phyloP scores from a whole-genome alignment of 2,113 vertebrate genomes.

The Bufo gargarizans region DNA sequence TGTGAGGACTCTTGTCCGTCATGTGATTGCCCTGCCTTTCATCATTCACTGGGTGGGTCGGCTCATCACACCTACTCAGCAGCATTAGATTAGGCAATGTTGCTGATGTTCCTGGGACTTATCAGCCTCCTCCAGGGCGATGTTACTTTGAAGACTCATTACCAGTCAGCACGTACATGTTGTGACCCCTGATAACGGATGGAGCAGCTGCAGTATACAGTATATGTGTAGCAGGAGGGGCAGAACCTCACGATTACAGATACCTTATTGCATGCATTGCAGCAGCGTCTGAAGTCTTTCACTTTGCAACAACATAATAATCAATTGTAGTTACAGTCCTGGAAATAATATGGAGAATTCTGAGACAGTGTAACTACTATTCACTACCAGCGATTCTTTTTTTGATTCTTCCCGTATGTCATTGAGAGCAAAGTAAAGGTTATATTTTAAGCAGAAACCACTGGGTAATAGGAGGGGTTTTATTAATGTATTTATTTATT shows the following conservation, averaged over 20 bases:
- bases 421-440: no score
- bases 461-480: no score
- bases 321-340: no score
- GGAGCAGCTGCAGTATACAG: not conserved
- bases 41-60: slow-evolving; percentile 25
- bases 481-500: no score
- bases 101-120: slow-evolving; percentile 42
- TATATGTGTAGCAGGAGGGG: not conserved
- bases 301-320: no score
- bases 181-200: slow-evolving; percentile 34
- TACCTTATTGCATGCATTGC: no score
- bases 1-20: not conserved
- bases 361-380: no score
- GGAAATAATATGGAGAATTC: no score
- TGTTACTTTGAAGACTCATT: slow-evolving; percentile 18
- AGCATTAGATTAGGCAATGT: slow-evolving; percentile 36
- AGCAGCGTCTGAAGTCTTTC: no score
- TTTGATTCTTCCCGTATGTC: no score
- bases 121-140: slow-evolving; percentile 32
- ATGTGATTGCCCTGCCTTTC: not conserved
- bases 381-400: no score
- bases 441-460: no score
- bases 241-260: not conserved
- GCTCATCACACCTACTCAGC: slow-evolving; percentile 5
- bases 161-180: slow-evolving; percentile 22